Evolutionary conservation across 2,888 invertebrate species (phyloP), one percentile per base, ranked within the genome.

Genomic region (Platycheirus albimanus): DNA sequence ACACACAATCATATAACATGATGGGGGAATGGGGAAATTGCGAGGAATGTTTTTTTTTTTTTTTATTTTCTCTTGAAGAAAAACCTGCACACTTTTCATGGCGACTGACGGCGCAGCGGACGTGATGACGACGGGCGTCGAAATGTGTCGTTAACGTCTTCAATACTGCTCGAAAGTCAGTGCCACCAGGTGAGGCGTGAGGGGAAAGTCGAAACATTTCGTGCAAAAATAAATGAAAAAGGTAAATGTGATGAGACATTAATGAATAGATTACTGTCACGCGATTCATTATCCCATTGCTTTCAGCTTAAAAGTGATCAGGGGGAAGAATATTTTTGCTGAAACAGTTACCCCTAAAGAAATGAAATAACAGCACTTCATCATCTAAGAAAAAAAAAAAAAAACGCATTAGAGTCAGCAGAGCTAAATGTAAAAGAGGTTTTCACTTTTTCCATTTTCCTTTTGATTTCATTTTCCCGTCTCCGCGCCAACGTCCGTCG

Each of bases 221-320:
- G n/a, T 30, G 51, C 58, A 63, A 28, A 79, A 79, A 79, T 67
- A 85, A 85, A 78, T 71, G 71, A 85, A 85, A 84, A 84, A 85
- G 72, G 66, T 79, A 81, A 85, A 85, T 85, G 85, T 85, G 85
- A 85, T 85, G 86, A 84, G 86, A 86, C 86, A 86, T 85, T 85
- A 85, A 86, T 86, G 86, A 85, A 86, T 85, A 85, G 86, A 85
- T 86, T 85, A 85, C 84, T 85, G 86, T 86, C 86, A 86, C 85
- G 86, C 86, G 85, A 86, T 86, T 84, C 84, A 77, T 79, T 69
- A 78, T 78, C 78, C 67, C 56, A 74, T 58, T 49, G 63, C 64
- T 56, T 13, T 58, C 13, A 41, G 52, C n/a, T n/a, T 30, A 54
- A 54, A 41, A 30, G 58, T 47, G 58, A 58, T 41, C 24, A 43